Evolutionary conservation across 2,888 invertebrate genomes (phyloP).

Genomic region (Siphlonurus alternatus): DNA sequence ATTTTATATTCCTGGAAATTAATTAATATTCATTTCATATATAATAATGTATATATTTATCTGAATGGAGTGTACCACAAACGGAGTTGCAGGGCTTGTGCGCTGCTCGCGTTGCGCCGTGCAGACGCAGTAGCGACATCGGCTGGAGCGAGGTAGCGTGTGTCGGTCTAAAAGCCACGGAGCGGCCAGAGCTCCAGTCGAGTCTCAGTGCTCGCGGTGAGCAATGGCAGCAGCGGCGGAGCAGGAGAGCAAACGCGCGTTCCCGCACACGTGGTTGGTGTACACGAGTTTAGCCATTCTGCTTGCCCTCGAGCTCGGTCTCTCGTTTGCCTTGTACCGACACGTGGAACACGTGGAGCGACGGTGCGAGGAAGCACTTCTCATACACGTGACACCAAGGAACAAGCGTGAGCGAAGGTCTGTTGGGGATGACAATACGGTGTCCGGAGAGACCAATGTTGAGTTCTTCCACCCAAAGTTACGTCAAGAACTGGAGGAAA

Average conservation of each 20-base stretch:
- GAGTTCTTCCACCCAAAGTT: slow-evolving; percentile 59
- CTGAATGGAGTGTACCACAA: too few species aligned
- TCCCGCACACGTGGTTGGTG: slow-evolving; percentile 7
- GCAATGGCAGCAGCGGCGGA: not conserved
- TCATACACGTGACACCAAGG: not conserved
- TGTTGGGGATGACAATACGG: not conserved
- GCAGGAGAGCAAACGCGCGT: not conserved
- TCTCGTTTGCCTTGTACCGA: slow-evolving; percentile 12
- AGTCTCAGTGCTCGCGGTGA: not conserved
- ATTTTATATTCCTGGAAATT: too few species aligned
- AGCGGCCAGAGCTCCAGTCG: not conserved
- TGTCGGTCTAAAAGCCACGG: too few species aligned
- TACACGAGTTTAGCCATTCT: slow-evolving; percentile 12
- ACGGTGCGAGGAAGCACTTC: slow-evolving; percentile 5
- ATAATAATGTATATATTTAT: too few species aligned
- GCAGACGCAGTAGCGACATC: not conserved
- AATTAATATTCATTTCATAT: too few species aligned
- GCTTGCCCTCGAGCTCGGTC: slow-evolving; percentile 10
- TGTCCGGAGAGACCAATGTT: slow-evolving; percentile 33
- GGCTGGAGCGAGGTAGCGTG: not conserved
- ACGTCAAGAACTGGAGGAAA: slow-evolving; percentile 43
- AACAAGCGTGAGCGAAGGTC: not conserved
- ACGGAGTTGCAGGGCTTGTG: not conserved
- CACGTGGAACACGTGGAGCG: slow-evolving; percentile 13
- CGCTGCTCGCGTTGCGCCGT: not conserved